Evolutionary conservation across 2,797 vertebrate species (phyloP).

Genomic region (Holocentrus rufus): DNA sequence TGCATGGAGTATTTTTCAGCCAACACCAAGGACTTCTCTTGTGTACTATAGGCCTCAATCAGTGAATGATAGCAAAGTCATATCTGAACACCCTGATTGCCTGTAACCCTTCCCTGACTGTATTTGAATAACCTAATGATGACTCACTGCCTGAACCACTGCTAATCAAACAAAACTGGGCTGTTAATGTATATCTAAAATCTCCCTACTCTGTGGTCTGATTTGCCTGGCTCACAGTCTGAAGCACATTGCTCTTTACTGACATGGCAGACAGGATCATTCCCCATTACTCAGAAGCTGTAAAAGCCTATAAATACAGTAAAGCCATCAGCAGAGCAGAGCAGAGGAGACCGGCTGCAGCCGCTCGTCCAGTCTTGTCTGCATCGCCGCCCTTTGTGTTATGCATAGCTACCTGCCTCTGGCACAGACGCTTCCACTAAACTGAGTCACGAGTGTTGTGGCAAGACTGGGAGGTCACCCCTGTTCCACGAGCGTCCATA

Average conservation of each 20-base stretch:
- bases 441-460: background rate
- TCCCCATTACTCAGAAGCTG: background rate
- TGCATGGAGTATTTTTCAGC: background rate
- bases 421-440: background rate
- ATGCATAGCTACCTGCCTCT: background rate
- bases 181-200: background rate
- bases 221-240: background rate
- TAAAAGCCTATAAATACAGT: constrained; percentile 20
- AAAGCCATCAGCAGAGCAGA: constrained; percentile 20
- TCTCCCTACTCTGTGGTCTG: background rate
- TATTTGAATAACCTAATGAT: constrained; percentile 17
- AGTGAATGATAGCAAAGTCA: background rate
- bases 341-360: constrained; percentile 8
- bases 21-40: background rate
- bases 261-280: background rate
- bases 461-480: constrained; percentile 12
- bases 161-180: background rate
- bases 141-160: background rate
- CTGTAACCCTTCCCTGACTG: background rate
- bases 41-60: background rate
- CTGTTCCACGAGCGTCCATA: background rate
- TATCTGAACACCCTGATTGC: background rate
- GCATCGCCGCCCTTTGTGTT: background rate
- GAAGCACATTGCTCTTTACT: background rate
- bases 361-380: background rate